A percentile compares a stretch with the other conserved stretches of the same genome.
Conservation (phyloP, 1,140 invertebrate species). For the Teleogryllus occipitalis region DNA sequence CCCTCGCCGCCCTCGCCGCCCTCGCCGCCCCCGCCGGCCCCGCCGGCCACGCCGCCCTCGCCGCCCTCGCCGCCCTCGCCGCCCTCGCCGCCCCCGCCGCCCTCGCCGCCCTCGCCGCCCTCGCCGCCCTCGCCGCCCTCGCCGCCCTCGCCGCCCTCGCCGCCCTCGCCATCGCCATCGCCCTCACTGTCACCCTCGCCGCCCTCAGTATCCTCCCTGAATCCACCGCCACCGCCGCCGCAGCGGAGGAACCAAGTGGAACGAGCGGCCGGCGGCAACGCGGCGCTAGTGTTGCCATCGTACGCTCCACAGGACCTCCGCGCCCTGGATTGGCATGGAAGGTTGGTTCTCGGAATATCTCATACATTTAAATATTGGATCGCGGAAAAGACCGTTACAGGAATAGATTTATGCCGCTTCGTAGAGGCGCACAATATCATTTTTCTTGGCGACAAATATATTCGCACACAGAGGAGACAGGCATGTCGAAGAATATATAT, state of each 20-base stretch:
- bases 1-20: too few species aligned
- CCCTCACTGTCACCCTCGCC: too few species aligned
- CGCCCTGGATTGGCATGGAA: neutral
- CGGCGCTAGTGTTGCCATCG: neutral
- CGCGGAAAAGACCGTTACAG: neutral
- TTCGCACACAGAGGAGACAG: neutral
- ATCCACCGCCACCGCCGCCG: too few species aligned
- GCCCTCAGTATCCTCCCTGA: too few species aligned
- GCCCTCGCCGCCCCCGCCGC: too few species aligned
- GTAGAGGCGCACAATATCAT: neutral
- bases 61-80: too few species aligned
- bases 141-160: too few species aligned
- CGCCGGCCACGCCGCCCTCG: too few species aligned
- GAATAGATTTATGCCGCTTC: neutral
- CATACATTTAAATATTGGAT: constrained; percentile 1
- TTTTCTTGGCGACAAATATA: neutral
- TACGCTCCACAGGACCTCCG: neutral
- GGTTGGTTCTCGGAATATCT: neutral
- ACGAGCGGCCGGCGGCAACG: neutral
- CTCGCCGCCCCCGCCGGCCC: too few species aligned
- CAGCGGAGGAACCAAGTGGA: neutral
- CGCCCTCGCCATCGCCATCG: too few species aligned
- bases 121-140: too few species aligned
- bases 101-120: too few species aligned
- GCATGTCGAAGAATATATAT: neutral